Evolutionary conservation across 2,113 vertebrate species (phyloP).

Genomic region (Monopterus albus): DNA sequence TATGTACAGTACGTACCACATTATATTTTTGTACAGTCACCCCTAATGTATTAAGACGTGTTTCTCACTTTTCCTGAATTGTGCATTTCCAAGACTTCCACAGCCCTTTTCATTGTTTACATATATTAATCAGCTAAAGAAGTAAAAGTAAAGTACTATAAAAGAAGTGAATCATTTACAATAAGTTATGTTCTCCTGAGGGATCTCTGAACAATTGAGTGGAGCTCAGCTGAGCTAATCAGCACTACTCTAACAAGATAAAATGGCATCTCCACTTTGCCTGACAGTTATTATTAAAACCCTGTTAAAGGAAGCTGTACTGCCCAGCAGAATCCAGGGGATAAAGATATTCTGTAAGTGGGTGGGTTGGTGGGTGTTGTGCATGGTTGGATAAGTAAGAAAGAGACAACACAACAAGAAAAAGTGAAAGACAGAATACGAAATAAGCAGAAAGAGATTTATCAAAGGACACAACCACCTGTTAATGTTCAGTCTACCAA

Average conservation of each 20-base stretch:
- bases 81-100: background rate
- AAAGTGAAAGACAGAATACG: background rate
- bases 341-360: conserved; percentile 2
- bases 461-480: conserved; percentile 54
- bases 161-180: background rate
- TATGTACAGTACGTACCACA: too few relatives aligned
- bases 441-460: conserved; percentile 13
- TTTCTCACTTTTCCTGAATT: too few relatives aligned
- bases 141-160: background rate
- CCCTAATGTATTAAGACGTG: too few relatives aligned
- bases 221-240: conserved; percentile 40
- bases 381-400: conserved; percentile 2
- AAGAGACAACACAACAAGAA: background rate
- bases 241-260: conserved; percentile 28
- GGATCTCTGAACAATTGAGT: conserved; percentile 4
- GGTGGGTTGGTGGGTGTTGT: background rate
- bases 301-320: conserved; percentile 32
- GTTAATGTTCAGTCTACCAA: conserved; percentile 55
- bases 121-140: background rate
- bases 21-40: too few relatives aligned
- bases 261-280: conserved; percentile 40
- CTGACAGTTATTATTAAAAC: conserved; percentile 51
- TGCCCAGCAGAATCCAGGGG: conserved; percentile 14
- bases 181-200: conserved; percentile 9
- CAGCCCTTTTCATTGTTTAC: background rate